Evolutionary conservation across 1,140 invertebrate species (phyloP), one percentile per base, ranked within the genome.

Genomic region (Macrotrachela quadricornifera): DNA sequence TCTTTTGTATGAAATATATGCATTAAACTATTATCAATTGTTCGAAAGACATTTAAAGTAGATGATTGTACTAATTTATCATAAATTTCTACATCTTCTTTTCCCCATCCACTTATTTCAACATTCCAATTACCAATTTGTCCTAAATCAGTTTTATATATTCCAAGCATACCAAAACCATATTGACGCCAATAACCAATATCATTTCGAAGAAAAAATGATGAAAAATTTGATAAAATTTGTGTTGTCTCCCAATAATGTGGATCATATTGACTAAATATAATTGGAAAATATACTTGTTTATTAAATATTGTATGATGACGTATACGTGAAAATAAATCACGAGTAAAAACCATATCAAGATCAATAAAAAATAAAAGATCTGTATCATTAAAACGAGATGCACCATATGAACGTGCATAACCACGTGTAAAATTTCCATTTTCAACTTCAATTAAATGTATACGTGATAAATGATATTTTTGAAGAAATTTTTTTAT

Each of bases 251-350:
- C 3, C 21, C 21, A 38, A 17, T 53, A 61, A 21, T 61, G 56
- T 10, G 85, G 82, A 71, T 90, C 80, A 65, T 83, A 97, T 64
- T 95, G 81, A 69, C 87, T 95, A 65, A 88, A 97, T 15, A 97
- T 87, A 58, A 97, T 85, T 0, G 92, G 92, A 67, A 91, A 92
- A 71, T 96, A 97, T 0, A 88, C 79, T 69, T 80, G 79, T 50
- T 74, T 72, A 36, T 78, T 76, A 58, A 76, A 70, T 13, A 82
- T 71, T 1, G 85, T 86, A 62, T 90, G 86, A 76, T 57, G 71
- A 50, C 70, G 62, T 49, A 73, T 65, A 43, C 73, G 57, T 15
- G 63, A 50, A 10, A 74, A 51, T 14, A 67, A 61, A 36, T 65
- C 64, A 16, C 49, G 46, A 14, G 57, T 63, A 49, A 74, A 64